Conservation (phyloP, 2,888 invertebrate species). For the Leptothorax acervorum region DNA sequence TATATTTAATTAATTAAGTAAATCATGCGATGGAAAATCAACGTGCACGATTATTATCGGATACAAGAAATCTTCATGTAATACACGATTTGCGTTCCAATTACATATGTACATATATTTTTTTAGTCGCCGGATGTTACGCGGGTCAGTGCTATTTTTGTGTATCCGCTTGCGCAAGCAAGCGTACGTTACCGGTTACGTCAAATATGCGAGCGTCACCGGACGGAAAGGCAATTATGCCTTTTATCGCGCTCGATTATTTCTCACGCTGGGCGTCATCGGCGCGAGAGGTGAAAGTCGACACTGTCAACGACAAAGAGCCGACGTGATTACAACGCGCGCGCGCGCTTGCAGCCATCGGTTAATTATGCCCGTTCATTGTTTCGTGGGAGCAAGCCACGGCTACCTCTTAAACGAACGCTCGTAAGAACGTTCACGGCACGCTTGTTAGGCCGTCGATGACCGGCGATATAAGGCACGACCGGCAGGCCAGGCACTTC, state of each 20-base stretch:
- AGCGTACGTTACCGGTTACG: not conserved
- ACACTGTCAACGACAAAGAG: constrained; percentile 22
- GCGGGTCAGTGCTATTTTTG: not conserved
- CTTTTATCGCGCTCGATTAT: constrained; percentile 26
- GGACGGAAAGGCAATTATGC: constrained; percentile 6
- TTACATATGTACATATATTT: not conserved
- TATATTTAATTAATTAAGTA: constrained; percentile 25
- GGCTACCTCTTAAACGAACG: not conserved
- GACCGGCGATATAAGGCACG: constrained; percentile 40
- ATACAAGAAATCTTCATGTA: constrained; percentile 2
- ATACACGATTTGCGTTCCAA: not conserved
- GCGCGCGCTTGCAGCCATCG: constrained; percentile 18
- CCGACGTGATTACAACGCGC: constrained; percentile 8
- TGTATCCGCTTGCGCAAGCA: constrained; percentile 17
- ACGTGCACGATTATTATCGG: not conserved
- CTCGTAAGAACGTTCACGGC: constrained; percentile 26
- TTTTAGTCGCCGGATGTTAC: constrained; percentile 20
- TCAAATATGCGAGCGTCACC: constrained; percentile 9
- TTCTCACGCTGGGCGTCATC: constrained; percentile 36
- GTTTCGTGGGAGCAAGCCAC: constrained; percentile 36
- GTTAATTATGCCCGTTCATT: constrained; percentile 65
- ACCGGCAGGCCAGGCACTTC: constrained; percentile 17
- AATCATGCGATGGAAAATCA: not conserved
- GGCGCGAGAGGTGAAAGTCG: constrained; percentile 32
- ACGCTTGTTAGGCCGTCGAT: constrained; percentile 36